Base-by-base conservation (phyloP, 1,140 invertebrate genomes). In the Metaphire vulgaris region DNA sequence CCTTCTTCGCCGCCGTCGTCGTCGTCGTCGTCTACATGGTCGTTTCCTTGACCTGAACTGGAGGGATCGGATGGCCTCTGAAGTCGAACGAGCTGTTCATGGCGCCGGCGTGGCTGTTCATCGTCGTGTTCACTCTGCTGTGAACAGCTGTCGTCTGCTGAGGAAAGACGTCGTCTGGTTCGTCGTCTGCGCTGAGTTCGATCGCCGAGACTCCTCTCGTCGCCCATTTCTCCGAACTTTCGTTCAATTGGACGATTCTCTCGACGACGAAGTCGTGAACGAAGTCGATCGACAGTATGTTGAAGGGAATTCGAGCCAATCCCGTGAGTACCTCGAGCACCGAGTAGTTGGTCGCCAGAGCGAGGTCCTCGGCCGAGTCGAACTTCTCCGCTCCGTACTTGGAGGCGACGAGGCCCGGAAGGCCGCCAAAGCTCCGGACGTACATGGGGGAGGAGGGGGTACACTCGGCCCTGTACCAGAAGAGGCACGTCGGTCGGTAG, bases 381-480 rank as follows among this genome's bases (percentile, higher is more conserved):
- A 74, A 74, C 41, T 66, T 74, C 72, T 74, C 72, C 16, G 34
- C 72, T 56, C 41, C 41, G 56, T 34, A 56, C 72, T 29, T 74
- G 2, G 21, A 2, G 14, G 56, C 72, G 2, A 28, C 6, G 16
- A 34, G 33, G 2, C 72, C 72, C 15, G 72, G 72, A 12, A 74
- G n/a, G 12, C 72, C 72, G 14, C 72, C 72, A 21, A 68, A n/a
- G 15, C 16, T 26, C 32, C 72, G 21, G 6, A 65, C 31, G 33
- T 65, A 31, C 72, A 74, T 74, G 34, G 16, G 34, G 15, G 33
- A 21, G n/a, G 21, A n/a, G 2, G 72, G 72, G 14, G 72, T 74
- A 28, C 72, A 74, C 34, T 74, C 72, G 28, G 72, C 72, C 56
- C 64, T 74, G 72, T 74, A 74, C 72, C 72, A 74, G 72, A 74